phyloP scores from a whole-genome alignment of 2,113 vertebrate species.

The Neotoma lepida region DNA sequence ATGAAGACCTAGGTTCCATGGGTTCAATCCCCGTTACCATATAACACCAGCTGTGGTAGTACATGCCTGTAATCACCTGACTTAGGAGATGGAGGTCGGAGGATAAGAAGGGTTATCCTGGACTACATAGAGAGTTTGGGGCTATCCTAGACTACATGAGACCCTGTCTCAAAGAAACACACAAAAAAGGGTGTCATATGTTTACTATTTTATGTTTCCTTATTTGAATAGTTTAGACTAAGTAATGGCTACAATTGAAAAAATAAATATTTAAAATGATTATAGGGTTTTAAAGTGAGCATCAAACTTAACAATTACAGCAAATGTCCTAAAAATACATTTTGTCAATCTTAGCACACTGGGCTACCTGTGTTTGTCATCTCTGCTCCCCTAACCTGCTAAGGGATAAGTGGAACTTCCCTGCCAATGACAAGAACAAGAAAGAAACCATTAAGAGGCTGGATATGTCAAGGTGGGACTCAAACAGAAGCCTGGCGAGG shows the following conservation, averaged over 20 bases:
- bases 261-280: conserved; percentile 12
- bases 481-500: neutral
- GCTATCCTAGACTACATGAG: neutral
- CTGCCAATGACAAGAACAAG: neutral
- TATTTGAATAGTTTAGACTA: conserved; percentile 33
- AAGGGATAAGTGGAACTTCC: neutral
- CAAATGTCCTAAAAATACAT: neutral
- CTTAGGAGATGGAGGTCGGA: neutral
- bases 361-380: neutral
- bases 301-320: neutral
- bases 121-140: neutral
- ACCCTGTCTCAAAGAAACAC: neutral
- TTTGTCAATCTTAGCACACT: neutral
- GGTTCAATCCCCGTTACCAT: neutral
- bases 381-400: neutral
- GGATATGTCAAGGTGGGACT: neutral
- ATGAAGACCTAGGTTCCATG: neutral
- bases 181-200: neutral
- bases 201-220: neutral
- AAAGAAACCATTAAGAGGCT: neutral
- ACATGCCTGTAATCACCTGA: no score
- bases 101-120: neutral
- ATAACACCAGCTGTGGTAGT: neutral
- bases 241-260: conserved; percentile 16
- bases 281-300: conserved; percentile 26